Conservation (phyloP, 2,888 invertebrate genomes). For the Watsonalla binaria region DNA sequence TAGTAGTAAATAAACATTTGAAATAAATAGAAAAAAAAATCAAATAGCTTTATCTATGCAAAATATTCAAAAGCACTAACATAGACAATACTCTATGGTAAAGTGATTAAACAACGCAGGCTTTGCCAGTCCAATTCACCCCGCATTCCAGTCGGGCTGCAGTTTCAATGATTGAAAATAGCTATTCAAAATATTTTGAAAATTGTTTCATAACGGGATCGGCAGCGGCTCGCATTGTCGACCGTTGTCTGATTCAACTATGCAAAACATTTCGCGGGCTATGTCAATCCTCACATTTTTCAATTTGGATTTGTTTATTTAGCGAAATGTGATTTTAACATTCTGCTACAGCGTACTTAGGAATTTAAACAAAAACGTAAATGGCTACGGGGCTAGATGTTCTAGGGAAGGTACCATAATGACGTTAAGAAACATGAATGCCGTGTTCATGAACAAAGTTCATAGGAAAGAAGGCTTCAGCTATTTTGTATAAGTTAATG, state of each 20-base stretch:
- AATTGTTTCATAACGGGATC: slow-evolving; percentile 73
- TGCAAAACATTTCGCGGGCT: slow-evolving; percentile 60
- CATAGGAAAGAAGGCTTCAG: too few relatives aligned
- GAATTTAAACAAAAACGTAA: too few relatives aligned
- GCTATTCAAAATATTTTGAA: slow-evolving; percentile 79
- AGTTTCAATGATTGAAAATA: slow-evolving; percentile 77
- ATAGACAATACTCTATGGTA: slow-evolving; percentile 7
- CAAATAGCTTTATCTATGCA: too few relatives aligned
- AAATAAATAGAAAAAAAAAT: too few relatives aligned
- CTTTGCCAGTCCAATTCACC: slow-evolving; percentile 46
- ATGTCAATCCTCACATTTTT: slow-evolving; percentile 48
- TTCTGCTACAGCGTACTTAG: too few relatives aligned
- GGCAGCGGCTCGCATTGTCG: slow-evolving; percentile 54
- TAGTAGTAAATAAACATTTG: too few relatives aligned
- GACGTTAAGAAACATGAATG: too few relatives aligned
- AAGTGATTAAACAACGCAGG: slow-evolving; percentile 41
- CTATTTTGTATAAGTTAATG: too few relatives aligned
- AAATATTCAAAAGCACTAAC: slow-evolving; percentile 5
- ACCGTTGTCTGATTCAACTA: slow-evolving; percentile 52
- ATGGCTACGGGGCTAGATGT: too few relatives aligned
- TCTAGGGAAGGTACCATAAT: too few relatives aligned
- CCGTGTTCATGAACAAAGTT: too few relatives aligned
- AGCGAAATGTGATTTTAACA: background rate
- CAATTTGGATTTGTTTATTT: slow-evolving; percentile 26
- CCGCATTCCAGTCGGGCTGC: slow-evolving; percentile 64